Evolutionary conservation across 2,888 invertebrate genomes (phyloP).

Genomic region (Drosophila paucipuncta): DNA sequence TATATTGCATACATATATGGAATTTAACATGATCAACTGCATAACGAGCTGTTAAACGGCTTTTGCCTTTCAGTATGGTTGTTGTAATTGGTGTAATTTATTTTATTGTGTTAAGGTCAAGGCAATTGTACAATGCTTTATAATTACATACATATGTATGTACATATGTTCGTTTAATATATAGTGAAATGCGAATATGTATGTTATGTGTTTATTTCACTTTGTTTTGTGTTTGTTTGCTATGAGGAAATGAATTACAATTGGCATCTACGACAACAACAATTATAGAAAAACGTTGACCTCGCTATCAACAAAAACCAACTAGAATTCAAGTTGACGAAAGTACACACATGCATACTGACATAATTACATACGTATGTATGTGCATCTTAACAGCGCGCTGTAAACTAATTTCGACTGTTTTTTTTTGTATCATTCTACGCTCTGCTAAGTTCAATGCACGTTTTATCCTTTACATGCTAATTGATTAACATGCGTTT

Average conservation of each 20-base stretch:
- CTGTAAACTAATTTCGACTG: slow-evolving; percentile 8
- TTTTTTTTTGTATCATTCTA: background rate
- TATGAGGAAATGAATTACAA: slow-evolving; percentile 73
- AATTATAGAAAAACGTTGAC: slow-evolving; percentile 48
- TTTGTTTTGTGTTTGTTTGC: slow-evolving; percentile 40
- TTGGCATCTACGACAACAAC: slow-evolving; percentile 41
- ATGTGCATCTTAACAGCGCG: slow-evolving; percentile 22
- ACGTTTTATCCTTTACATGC: slow-evolving; percentile 72
- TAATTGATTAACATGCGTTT: slow-evolving; percentile 63
- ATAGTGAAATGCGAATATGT: slow-evolving; percentile 44
- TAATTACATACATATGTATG: slow-evolving; percentile 64
- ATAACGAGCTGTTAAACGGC: slow-evolving; percentile 58
- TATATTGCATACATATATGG: slow-evolving; percentile 5
- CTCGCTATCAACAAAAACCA: slow-evolving; percentile 35
- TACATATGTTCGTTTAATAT: slow-evolving; percentile 13
- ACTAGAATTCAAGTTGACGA: background rate
- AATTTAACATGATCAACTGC: slow-evolving; percentile 41
- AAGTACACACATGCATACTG: slow-evolving; percentile 2
- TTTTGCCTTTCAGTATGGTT: slow-evolving; percentile 46
- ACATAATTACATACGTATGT: background rate
- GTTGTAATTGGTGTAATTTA: slow-evolving; percentile 69
- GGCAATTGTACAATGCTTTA: slow-evolving; percentile 74
- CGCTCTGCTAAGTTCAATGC: slow-evolving; percentile 57
- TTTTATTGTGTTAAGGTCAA: slow-evolving; percentile 84
- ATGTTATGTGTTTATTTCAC: slow-evolving; percentile 9